Evolutionary conservation across 2,888 invertebrate genomes (phyloP).

Genomic region (Smittia sp.): DNA sequence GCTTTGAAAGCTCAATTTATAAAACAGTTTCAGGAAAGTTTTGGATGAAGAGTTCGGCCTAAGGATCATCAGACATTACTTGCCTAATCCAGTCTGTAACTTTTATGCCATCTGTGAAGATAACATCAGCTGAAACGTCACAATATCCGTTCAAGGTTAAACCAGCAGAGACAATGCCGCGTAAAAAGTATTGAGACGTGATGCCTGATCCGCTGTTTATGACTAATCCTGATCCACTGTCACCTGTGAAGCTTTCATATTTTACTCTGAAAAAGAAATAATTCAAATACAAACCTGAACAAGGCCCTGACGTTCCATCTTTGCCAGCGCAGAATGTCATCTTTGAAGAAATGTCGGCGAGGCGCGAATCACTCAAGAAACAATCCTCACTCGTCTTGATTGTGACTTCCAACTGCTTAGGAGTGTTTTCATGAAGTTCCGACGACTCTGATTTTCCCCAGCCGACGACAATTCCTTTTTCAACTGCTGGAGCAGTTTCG

Average conservation of each 20-base stretch:
- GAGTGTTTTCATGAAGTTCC: not conserved
- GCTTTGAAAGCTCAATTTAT: too few species aligned
- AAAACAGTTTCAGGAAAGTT: too few species aligned
- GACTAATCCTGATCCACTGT: not conserved
- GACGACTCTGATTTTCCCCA: constrained; percentile 16
- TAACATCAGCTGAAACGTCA: not conserved
- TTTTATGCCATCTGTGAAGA: not conserved
- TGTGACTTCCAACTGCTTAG: constrained; percentile 11
- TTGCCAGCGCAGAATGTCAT: constrained; percentile 31
- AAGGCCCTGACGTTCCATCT: not conserved
- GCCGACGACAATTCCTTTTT: constrained; percentile 16
- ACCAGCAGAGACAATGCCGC: constrained; percentile 8
- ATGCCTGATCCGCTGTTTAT: not conserved
- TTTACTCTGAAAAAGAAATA: too few species aligned
- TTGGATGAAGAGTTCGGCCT: too few species aligned
- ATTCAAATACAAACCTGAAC: too few species aligned
- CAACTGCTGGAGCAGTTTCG: not conserved
- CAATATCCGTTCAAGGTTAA: not conserved
- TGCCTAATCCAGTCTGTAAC: constrained; percentile 3
- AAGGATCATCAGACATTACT: too few species aligned
- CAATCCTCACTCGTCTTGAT: constrained; percentile 16
- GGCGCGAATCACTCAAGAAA: not conserved
- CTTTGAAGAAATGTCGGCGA: constrained; percentile 5
- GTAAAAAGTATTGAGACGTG: constrained; percentile 22
- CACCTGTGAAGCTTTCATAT: too few species aligned